Evolutionary conservation across 2,113 vertebrate genomes (phyloP).

Genomic region (Eclectus roratus): DNA sequence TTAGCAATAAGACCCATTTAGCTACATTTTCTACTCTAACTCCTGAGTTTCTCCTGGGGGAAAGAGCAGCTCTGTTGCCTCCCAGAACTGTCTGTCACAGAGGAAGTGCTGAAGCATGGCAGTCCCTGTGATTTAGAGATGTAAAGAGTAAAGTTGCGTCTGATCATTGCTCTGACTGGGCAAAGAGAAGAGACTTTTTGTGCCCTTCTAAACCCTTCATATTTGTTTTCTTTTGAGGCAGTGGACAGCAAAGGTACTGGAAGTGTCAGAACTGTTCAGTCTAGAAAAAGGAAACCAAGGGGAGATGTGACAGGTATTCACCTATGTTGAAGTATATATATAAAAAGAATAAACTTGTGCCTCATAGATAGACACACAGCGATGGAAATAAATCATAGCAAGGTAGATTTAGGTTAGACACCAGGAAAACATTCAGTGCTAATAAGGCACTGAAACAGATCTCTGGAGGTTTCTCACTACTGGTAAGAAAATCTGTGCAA

Average conservation of each 20-base stretch:
- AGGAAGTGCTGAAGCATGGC: background rate
- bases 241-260: background rate
- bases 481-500: background rate
- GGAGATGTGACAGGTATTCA: background rate
- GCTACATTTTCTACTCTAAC: background rate
- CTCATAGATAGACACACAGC: background rate
- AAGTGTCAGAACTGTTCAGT: background rate
- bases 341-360: background rate
- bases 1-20: background rate
- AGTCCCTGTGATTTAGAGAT: background rate
- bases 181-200: background rate
- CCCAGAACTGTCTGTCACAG: background rate
- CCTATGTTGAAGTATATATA: background rate
- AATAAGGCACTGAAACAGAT: background rate
- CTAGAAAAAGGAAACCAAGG: background rate
- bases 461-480: background rate
- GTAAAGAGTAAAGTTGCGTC: background rate
- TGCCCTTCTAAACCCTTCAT: background rate
- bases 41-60: background rate
- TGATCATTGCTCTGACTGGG: background rate
- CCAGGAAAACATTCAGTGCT: background rate
- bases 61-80: background rate
- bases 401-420: background rate
- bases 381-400: background rate
- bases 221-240: constrained; percentile 15